Evolutionary conservation across 2,888 invertebrate genomes (phyloP).

Genomic region (Serripes groenlandicus): DNA sequence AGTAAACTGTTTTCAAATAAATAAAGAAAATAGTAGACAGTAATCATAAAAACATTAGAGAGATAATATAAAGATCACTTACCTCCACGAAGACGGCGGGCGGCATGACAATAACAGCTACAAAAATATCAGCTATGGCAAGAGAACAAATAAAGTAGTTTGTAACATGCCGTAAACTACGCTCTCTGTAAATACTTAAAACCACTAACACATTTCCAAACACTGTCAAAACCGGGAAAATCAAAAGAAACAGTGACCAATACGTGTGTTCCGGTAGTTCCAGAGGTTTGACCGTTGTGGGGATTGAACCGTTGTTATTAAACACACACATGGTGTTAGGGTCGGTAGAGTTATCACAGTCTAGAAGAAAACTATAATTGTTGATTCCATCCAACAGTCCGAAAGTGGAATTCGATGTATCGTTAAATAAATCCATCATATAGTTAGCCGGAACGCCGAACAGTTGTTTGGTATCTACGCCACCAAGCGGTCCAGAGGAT

Average conservation of each 20-base stretch:
- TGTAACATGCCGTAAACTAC: slow-evolving; percentile 97
- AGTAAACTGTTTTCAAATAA: no score
- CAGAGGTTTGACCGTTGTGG: slow-evolving; percentile 23
- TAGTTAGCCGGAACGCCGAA: slow-evolving; percentile 6
- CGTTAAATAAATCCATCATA: slow-evolving; percentile 35
- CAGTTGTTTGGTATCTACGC: not conserved
- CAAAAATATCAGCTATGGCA: slow-evolving; percentile 97
- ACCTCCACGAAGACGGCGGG: slow-evolving; percentile 99
- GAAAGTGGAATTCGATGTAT: slow-evolving; percentile 54
- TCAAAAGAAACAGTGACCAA: slow-evolving; percentile 89
- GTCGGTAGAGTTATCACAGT: slow-evolving; percentile 63
- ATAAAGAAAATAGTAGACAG: no score
- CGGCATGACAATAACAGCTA: slow-evolving; percentile 99
- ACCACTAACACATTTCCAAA: slow-evolving; percentile 99
- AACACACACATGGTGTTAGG: slow-evolving; percentile 13
- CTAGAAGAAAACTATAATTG: slow-evolving; percentile 48
- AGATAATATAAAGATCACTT: slow-evolving; percentile 88
- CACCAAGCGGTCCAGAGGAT: not conserved
- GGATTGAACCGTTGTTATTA: slow-evolving; percentile 40
- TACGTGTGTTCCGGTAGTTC: slow-evolving; percentile 67
- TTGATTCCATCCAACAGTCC: slow-evolving; percentile 25
- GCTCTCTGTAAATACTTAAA: slow-evolving; percentile 93
- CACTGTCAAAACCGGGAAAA: slow-evolving; percentile 94
- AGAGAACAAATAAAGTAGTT: slow-evolving; percentile 99
- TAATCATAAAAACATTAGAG: no score